phyloP scores from a whole-genome alignment of 2,113 vertebrate species.

The mouse (Mus musculus) region GRCm39 chr15:87500501-87501000 shows the following conservation, averaged over 20 bases:
- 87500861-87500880: not conserved
- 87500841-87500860: not conserved
- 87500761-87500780: not conserved
- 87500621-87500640: not conserved
- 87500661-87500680: not conserved
- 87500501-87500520: not conserved
- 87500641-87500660: too few species aligned
- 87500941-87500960: not conserved
- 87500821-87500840: not conserved
- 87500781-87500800: not conserved
- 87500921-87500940: not conserved
- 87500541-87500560: not conserved
- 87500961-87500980: not conserved
- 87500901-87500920: not conserved
- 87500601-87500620: too few species aligned
- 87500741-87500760: too few species aligned
- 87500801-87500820: not conserved
- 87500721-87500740: not conserved
- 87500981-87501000: not conserved
- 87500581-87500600: not conserved
- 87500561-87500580: too few species aligned
- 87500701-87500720: not conserved
- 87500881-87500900: not conserved
- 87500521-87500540: fast-evolving
- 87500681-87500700: not conserved